phyloP scores from a whole-genome alignment of 2,113 vertebrate genomes.

The Sisor rabdophorus region DNA sequence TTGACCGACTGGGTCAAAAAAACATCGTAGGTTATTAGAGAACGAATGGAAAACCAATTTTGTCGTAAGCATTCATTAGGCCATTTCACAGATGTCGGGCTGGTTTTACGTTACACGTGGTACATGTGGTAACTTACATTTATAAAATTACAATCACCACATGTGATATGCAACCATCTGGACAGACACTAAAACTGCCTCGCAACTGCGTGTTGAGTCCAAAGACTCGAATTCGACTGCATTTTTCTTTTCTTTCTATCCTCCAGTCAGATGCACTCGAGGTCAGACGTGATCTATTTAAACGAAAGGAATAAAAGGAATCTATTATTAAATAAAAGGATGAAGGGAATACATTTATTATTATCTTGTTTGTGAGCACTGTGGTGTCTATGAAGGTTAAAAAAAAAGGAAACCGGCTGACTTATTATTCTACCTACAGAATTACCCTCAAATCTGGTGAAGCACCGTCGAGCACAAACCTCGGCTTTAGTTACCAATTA shows the following conservation, averaged over 20 bases:
- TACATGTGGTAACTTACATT: constrained; percentile 10
- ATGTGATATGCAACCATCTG: not conserved
- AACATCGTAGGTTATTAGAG: constrained; percentile 1
- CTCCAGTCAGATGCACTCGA: constrained; percentile 13
- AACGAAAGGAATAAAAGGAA: too few species aligned
- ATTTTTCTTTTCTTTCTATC: not conserved
- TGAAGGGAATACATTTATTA: constrained; percentile 4
- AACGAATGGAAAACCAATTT: constrained; percentile 12
- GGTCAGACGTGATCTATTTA: not conserved
- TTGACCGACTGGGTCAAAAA: not conserved
- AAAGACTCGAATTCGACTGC: not conserved
- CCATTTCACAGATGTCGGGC: constrained; percentile 8
- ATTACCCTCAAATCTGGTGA: constrained; percentile 1
- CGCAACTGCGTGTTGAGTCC: constrained; percentile 16
- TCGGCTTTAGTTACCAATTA: constrained; percentile 19
- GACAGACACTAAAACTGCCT: not conserved
- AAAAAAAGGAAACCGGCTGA: not conserved
- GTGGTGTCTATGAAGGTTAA: constrained; percentile 9
- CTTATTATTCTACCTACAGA: not conserved
- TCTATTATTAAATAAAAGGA: too few species aligned
- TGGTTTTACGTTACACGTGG: constrained; percentile 2
- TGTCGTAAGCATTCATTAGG: not conserved
- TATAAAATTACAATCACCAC: constrained; percentile 12
- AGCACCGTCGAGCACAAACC: not conserved
- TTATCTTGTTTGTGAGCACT: not conserved